A percentile compares a stretch with the other conserved stretches of the same genome.
Evolutionary conservation across 2,888 invertebrate species (phyloP).

Genomic region (Dicyrtoma fusca): DNA sequence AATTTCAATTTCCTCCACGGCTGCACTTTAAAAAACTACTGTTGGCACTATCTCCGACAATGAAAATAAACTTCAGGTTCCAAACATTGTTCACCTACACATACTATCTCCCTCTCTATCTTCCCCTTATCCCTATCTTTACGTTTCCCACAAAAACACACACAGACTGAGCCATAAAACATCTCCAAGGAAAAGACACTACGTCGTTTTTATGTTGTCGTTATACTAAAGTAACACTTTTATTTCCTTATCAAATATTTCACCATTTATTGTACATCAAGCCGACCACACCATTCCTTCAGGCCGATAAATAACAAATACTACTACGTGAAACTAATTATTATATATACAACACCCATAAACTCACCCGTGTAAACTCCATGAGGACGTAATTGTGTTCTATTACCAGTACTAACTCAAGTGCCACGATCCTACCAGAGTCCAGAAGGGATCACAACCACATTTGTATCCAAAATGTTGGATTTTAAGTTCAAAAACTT

Average conservation of each 20-base stretch:
- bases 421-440: too few relatives aligned
- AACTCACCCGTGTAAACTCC: too few relatives aligned
- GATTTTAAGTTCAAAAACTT: too few relatives aligned
- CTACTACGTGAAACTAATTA: too few relatives aligned
- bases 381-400: too few relatives aligned
- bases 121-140: background rate
- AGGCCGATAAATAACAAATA: too few relatives aligned
- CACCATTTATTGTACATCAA: slow-evolving; percentile 3
- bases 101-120: background rate
- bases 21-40: slow-evolving; percentile 21
- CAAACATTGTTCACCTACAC: background rate
- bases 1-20: slow-evolving; percentile 25
- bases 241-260: slow-evolving; percentile 16
- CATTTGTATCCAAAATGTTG: too few relatives aligned
- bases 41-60: slow-evolving; percentile 22
- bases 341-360: too few relatives aligned
- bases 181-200: slow-evolving; percentile 9
- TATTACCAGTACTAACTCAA: too few relatives aligned
- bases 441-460: too few relatives aligned
- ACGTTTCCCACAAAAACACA: slow-evolving; percentile 4
- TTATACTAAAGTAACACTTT: slow-evolving; percentile 7
- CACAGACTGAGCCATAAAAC: slow-evolving; percentile 5
- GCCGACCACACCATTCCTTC: slow-evolving; percentile 1
- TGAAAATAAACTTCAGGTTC: slow-evolving; percentile 27
- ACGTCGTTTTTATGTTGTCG: slow-evolving; percentile 12